A percentile compares a stretch with the other conserved stretches of the same genome.
Evolutionary conservation across 2,113 vertebrate species (phyloP).

Genomic region (Triplophysa rosa): DNA sequence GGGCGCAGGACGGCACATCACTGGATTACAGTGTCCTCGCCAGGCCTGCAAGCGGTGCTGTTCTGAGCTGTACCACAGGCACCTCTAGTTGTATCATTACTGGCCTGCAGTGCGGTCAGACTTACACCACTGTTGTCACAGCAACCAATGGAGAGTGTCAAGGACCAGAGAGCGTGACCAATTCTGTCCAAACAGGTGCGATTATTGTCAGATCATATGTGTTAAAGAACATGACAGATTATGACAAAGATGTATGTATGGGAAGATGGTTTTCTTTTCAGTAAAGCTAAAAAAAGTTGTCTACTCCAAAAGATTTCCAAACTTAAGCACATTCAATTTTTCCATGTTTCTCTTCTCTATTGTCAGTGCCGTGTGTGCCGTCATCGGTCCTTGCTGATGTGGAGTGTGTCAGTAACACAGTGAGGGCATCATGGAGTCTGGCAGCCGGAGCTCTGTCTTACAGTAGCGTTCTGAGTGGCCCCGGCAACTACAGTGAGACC

Average conservation of each 20-base stretch:
- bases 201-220: neutral
- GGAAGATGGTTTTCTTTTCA: too few relatives aligned
- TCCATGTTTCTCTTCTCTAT: neutral
- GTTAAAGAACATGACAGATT: neutral
- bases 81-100: constrained; percentile 58
- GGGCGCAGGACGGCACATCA: constrained; percentile 53
- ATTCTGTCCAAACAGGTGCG: constrained; percentile 47
- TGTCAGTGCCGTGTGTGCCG: constrained; percentile 71
- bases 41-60: neutral
- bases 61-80: constrained; percentile 59
- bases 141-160: constrained; percentile 43
- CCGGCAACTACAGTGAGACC: constrained; percentile 35
- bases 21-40: constrained; percentile 68
- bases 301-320: too few relatives aligned
- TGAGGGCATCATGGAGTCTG: constrained; percentile 65
- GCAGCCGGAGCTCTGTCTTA: constrained; percentile 63
- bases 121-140: constrained; percentile 34
- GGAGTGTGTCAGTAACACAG: constrained; percentile 65
- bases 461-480: constrained; percentile 51
- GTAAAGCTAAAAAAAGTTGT: too few relatives aligned
- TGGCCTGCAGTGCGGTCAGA: constrained; percentile 46
- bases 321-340: neutral
- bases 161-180: constrained; percentile 30
- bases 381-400: constrained; percentile 50
- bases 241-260: too few relatives aligned